Percentiles rank a stretch among this genome's conserved stretches.
phyloP scores from a whole-genome alignment of 2,888 invertebrate genomes.

The Acholoe squamosa region DNA sequence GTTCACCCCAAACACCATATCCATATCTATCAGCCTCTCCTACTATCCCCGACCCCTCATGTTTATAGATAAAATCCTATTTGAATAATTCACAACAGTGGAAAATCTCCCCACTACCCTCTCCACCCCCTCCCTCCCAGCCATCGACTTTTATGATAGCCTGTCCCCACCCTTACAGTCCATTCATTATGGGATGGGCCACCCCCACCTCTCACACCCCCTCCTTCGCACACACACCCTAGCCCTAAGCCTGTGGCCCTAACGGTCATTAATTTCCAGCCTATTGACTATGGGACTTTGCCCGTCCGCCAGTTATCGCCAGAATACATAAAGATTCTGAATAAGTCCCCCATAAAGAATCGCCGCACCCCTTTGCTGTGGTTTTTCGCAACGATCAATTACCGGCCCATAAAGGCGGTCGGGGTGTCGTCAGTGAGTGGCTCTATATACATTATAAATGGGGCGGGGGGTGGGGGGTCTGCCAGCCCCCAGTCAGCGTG shows the following conservation, averaged over 20 bases:
- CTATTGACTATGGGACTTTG: constrained; percentile 40
- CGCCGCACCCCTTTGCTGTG: constrained; percentile 6
- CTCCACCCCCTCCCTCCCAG: constrained; percentile 4
- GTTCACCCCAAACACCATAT: too few species aligned
- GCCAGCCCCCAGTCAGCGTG: constrained; percentile 28
- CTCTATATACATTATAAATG: constrained; percentile 56
- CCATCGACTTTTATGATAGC: constrained; percentile 31
- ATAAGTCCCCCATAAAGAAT: constrained; percentile 53
- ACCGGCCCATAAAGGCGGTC: constrained; percentile 15
- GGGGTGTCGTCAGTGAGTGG: not conserved
- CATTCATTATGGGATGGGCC: constrained; percentile 22
- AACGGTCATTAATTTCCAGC: constrained; percentile 35
- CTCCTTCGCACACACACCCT: not conserved
- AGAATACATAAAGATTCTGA: constrained; percentile 59
- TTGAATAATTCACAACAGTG: constrained; percentile 60
- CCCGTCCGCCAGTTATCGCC: constrained; percentile 42
- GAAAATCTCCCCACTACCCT: constrained; percentile 16
- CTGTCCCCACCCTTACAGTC: not conserved
- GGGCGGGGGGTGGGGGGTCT: not conserved
- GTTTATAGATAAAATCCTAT: constrained; percentile 61
- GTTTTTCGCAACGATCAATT: constrained; percentile 47
- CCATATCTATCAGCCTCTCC: constrained; percentile 23
- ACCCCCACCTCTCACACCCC: too few species aligned
- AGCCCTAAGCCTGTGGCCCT: constrained; percentile 20
- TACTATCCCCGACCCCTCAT: constrained; percentile 49